Base-by-base conservation (phyloP, 1,140 invertebrate species). In the Elymnias hypermnestra region DNA sequence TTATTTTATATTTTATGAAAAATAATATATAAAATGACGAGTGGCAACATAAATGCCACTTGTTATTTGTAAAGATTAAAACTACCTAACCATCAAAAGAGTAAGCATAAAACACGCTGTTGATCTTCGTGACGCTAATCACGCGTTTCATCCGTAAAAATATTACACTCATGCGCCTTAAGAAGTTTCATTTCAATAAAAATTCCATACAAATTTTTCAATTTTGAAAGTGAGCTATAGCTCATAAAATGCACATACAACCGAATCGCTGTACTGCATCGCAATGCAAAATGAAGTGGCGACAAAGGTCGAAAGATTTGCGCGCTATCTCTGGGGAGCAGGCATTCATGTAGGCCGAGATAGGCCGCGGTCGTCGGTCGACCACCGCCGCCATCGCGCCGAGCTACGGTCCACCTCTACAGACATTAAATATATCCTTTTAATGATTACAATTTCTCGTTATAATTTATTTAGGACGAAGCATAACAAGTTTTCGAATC, bases 401-500 rank as follows among this genome's bases (percentile, higher is more conserved):
- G 52, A 26, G 23, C 23, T 9, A 25, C 26, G 48, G 50, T 61
- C 62, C 53, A 47, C 63, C 62, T 68, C 64, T 69, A 74, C 69
- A 78, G 67, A 72, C 72, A 75, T 76, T 75, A 78, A 81, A 81
- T 83, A 81, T 79, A 84, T 82, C 72, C 71, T 75, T 83, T 85
- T 85, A 85, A 85, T 76, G 81, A 82, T 83, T 82, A 83, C 77
- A 82, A 85, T 85, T 78, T 82, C 77, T 83, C 78, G 77, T 82
- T 82, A 85, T 83, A 85, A 85, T 83, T 81, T 85, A 85, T 83
- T 84, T 76, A 79, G 72, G 73, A 73, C 72, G 78, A 77, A 79
- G 76, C 75, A 83, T 81, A 83, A 85, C 82, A 83, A 83, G 82
- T 83, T 83, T 83, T 82, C 73, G 82, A 85, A 83, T 85, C 76